Conservation (phyloP, 2,113 vertebrate genomes). For the Sminthopsis crassicaudata region DNA sequence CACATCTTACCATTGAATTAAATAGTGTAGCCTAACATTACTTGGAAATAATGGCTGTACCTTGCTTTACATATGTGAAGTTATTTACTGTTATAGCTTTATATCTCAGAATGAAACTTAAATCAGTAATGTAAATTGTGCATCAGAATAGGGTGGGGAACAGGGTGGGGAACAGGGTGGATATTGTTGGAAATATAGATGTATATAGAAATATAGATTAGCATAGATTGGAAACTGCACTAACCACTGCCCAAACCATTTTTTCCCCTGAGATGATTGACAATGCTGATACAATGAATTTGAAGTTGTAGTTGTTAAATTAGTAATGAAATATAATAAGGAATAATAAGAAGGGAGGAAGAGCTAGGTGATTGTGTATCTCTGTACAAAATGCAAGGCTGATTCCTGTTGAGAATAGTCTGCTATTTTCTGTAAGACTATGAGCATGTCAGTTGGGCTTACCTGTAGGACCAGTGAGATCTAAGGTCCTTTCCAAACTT, state of each 20-base stretch:
- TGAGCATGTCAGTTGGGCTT: background rate
- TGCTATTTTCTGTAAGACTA: background rate
- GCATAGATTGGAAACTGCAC: background rate
- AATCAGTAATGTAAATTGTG: background rate
- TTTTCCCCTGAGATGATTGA: background rate
- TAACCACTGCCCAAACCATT: background rate
- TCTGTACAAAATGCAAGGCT: background rate
- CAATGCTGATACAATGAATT: background rate
- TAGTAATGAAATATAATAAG: conserved; percentile 1
- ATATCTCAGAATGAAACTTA: background rate
- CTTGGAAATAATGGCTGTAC: background rate
- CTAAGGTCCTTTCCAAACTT: background rate
- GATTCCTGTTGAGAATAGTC: background rate
- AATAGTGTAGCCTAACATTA: background rate
- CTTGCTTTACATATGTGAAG: conserved; percentile 18
- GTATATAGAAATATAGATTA: background rate
- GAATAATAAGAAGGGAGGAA: background rate
- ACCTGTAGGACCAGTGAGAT: background rate
- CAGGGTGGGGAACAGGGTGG: background rate
- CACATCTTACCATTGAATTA: background rate
- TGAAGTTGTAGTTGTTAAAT: background rate
- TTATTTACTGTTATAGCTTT: background rate
- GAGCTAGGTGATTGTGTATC: background rate
- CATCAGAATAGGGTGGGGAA: background rate
- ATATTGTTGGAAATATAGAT: background rate